Conservation (phyloP, 2,113 vertebrate genomes). For the Sorex araneus region DNA sequence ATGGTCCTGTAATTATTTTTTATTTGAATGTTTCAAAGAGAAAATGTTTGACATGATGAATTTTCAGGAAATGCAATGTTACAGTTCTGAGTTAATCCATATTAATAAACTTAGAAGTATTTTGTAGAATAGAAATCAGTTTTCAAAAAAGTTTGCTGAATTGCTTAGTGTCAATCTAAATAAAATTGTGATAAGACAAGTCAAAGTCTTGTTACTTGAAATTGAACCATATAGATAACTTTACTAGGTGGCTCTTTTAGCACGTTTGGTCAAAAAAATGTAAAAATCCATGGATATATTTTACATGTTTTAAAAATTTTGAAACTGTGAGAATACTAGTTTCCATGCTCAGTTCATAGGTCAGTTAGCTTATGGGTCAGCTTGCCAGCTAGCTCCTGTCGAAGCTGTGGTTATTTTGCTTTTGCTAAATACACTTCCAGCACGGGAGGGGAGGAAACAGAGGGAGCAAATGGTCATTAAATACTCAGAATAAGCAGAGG, state of each 20-base stretch:
- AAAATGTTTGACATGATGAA: background rate
- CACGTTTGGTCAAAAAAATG: background rate
- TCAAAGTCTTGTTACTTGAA: constrained; percentile 18
- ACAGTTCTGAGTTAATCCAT: background rate
- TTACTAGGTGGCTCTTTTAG: background rate
- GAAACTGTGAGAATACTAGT: too few relatives aligned
- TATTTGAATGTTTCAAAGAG: background rate
- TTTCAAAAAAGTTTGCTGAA: background rate
- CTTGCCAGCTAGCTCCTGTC: background rate
- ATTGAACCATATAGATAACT: background rate
- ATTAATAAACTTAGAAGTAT: background rate
- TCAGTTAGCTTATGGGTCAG: background rate
- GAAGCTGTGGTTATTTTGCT: background rate
- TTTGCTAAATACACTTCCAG: background rate
- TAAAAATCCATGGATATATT: background rate
- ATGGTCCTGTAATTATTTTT: background rate
- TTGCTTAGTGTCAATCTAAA: background rate
- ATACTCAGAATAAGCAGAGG: background rate
- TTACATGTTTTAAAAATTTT: background rate
- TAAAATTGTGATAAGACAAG: background rate
- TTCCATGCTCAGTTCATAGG: too few relatives aligned
- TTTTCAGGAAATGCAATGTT: background rate
- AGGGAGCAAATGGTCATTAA: background rate
- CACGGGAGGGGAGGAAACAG: background rate
- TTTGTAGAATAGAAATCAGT: background rate